Evolutionary conservation across 2,113 vertebrate genomes (phyloP), one percentile per base, ranked within the genome.

Genomic region (Crocuta crocuta): DNA sequence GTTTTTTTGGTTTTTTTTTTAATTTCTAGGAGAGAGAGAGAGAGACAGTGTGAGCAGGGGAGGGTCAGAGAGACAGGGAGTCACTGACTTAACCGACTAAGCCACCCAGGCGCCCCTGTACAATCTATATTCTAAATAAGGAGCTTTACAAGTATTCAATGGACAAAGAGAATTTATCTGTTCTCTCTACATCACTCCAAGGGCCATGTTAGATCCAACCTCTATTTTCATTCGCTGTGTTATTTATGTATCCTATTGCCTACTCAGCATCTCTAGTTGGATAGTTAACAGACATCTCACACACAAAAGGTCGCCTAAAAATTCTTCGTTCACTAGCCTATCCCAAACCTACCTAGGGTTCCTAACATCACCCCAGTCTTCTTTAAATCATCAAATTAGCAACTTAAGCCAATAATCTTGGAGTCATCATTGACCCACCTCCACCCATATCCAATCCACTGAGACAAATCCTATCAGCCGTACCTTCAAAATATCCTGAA

Each of bases 401-500:
- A 84, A 89, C 17, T 63, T 61, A 89, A 84, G 24, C 43, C 61
- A 84, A 63, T 79, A 90, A 89, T 63, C 39, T 90, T 89, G 7
- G 53, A 53, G 63, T 80, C 80, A 63, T 43, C 53, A 43, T 71
- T 94, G 11, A 80, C 26, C 65, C 15, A 33, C 5, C 28, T n/a
- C 39, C 23, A 1, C 55, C 35, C 21, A 45, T 35, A 63, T 19
- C 21, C 53, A 92, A 79, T 70, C 50, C 50, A 86, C 17, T 50
- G 66, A 66, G 71, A 55, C 80, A 96, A 80, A 86, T 73, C 23
- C 19, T 79, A 78, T 17, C 24, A 31, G 2, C 35, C 53, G 8
- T 68, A 89, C 7, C 76, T 94, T 94, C 68, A 97, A 91, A 91
- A 91, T 84, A 97, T 43, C 28, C 23, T 88, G n/a, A 91, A 63